These are phyloP conservation scores for Aleiodes testaceus DNA, from an alignment of 2,888 invertebrate genomes.

Conservation along the genomic window DNA sequence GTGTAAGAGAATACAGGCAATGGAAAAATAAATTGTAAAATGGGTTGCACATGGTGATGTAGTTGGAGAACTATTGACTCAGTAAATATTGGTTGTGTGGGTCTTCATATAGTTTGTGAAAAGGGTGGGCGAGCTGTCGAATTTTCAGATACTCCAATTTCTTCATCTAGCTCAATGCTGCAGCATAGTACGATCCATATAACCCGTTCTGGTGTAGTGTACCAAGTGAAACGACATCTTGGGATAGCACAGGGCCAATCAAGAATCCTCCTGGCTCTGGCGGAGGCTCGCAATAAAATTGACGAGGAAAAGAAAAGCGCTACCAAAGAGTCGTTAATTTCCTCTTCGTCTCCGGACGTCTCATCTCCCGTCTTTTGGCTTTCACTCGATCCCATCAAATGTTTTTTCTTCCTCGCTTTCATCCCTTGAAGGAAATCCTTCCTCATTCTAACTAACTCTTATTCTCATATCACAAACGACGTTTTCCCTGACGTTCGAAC, in stretches of 20 bases:
- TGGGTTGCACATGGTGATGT: too few relatives aligned
- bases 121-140: not conserved
- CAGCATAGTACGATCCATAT: not conserved
- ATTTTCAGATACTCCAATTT: not conserved
- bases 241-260: constrained; percentile 12
- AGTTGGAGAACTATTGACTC: not conserved
- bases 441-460: constrained; percentile 1
- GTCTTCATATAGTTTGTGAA: not conserved
- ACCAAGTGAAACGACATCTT: not conserved
- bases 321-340: constrained; percentile 60
- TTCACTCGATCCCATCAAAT: constrained; percentile 21
- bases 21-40: too few relatives aligned
- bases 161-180: not conserved
- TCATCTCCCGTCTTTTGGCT: constrained; percentile 30
- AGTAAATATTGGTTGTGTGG: not conserved
- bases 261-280: constrained; percentile 6
- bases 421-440: constrained; percentile 5
- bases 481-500: constrained; percentile 46
- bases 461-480: constrained; percentile 33
- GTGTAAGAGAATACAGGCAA: too few relatives aligned
- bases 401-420: constrained; percentile 38
- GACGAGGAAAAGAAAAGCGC: constrained; percentile 56
- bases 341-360: constrained; percentile 50
- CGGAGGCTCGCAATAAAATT: constrained; percentile 58
- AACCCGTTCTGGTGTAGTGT: constrained; percentile 1